Evolutionary conservation across 1,140 invertebrate genomes (phyloP), one percentile per base, ranked within the genome.

Genomic region (Periplaneta americana): DNA sequence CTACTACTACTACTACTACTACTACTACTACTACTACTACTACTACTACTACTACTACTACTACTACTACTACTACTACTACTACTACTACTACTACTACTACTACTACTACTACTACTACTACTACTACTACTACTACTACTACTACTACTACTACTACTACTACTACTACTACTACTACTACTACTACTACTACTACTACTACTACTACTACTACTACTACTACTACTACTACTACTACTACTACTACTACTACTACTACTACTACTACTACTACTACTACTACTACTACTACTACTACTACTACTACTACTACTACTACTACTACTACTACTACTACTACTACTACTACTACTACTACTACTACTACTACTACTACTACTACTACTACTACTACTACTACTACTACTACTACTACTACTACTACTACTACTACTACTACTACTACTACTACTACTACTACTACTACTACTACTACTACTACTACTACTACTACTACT

Each of bases 81-180:
- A 66, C 57, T 66, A 66, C 57, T 66, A 66, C 57, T 66, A 66
- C 57, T 66, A 77, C 75, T 36, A 83, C 82, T 37, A 82, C 82
- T 48, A 82, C 74, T 79, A 82, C 82, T 74, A 82, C 82, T 79
- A 80, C 82, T 48, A 82, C 75, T 32, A 82, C 82, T 48, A 83
- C 82, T 37, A 80, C 34, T 34, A 80, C 82, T 57, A 82, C 82
- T 48, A 82, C 82, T 37, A 82, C 82, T 36, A 82, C 75, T 32
- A 82, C 75, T 36, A 80, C 82, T 57, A 83, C 82, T 48, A 82
- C 74, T 57, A 83, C 82, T 48, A 82, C 82, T 37, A 83, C 74
- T 48, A 83, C 57, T 57, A 77, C 75, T 77, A 77, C 75, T 77
- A 77, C 75, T 77, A 77, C 75, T 77, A 77, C 75, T 77, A 77